These are phyloP conservation scores for Andricus quercusramuli DNA, from an alignment of 2,888 invertebrate genomes.

Conservation along the genomic window DNA sequence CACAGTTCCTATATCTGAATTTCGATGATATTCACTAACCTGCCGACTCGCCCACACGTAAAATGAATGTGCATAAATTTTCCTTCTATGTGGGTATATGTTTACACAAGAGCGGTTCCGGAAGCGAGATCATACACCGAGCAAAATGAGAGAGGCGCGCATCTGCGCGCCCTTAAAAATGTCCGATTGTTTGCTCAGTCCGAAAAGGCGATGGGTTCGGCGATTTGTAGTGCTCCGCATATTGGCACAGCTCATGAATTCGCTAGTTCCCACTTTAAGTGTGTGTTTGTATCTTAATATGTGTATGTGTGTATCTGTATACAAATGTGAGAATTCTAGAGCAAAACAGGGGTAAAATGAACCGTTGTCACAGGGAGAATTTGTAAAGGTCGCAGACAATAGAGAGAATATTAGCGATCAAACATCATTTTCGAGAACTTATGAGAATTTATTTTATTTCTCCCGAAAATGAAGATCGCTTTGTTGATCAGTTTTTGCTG, in stretches of 20 bases:
- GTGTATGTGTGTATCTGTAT: background rate
- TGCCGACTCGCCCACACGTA: slow-evolving; percentile 37
- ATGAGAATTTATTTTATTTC: background rate
- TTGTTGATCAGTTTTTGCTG: too few relatives aligned
- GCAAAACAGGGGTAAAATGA: slow-evolving; percentile 43
- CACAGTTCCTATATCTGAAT: slow-evolving; percentile 16
- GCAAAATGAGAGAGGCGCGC: slow-evolving; percentile 49
- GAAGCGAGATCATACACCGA: slow-evolving; percentile 39
- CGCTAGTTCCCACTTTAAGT: background rate
- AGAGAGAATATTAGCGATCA: background rate
- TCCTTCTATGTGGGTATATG: background rate
- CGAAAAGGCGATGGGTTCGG: slow-evolving; percentile 55
- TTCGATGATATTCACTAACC: slow-evolving; percentile 34
- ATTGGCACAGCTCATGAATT: slow-evolving; percentile 48
- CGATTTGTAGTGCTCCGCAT: slow-evolving; percentile 58
- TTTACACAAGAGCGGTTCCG: slow-evolving; percentile 36
- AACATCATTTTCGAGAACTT: background rate
- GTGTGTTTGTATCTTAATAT: background rate
- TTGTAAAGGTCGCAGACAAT: background rate
- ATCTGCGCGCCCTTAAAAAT: slow-evolving; percentile 51
- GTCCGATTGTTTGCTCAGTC: slow-evolving; percentile 48
- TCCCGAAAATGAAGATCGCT: too few relatives aligned
- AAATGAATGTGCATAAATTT: slow-evolving; percentile 38
- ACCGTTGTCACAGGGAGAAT: background rate
- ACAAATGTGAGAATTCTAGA: slow-evolving; percentile 18